Evolutionary conservation across 2,113 vertebrate species (phyloP), one percentile per base, ranked within the genome.

Genomic region (Apistogramma diplotaenia): DNA sequence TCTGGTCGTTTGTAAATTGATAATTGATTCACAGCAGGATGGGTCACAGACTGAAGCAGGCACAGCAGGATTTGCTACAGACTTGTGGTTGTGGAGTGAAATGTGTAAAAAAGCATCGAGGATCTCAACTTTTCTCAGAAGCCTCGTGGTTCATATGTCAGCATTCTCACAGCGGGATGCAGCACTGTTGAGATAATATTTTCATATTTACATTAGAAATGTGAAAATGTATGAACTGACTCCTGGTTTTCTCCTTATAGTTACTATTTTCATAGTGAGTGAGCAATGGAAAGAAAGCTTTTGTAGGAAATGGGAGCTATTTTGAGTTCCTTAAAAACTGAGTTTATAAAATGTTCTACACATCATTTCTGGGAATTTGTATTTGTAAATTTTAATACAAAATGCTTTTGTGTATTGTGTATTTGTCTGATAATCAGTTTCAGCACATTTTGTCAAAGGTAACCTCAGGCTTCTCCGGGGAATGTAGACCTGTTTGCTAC

Each of bases 21-120:
- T 90, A 71, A 86, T 13, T 70, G 65, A 37, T 40, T 82, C 85
- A 2, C 89, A 76, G 83, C 78, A 35, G 85, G 85, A 57, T 1
- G 76, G 27, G 18, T 79, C n/a, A 1, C 82, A 74, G 29, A 10
- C 10, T 18, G 16, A 65, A 33, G 74, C 46, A 31, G 57, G 21
- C 70, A 3, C 75, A 76, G 79, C 82, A 37, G 51, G 61, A 58
- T 49, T 67, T 67, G 16, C 27, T 19, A 40, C 21, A 33, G 12
- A 9, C 43, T 33, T 18, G 13, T 51, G 59, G 67, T 43, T 18
- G 3, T 29, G 46, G 5, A 49, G 25, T 8, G 2, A 16, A 57
- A 75, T 13, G 1, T 54, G 40, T 25, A 27, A 49, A 23, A 23
- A 29, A 49, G 8, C 2, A 49, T 27, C 46, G 33, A 55, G 53